Evolutionary conservation across 2,888 invertebrate species (phyloP).

Genomic region (Acleris sparsana): DNA sequence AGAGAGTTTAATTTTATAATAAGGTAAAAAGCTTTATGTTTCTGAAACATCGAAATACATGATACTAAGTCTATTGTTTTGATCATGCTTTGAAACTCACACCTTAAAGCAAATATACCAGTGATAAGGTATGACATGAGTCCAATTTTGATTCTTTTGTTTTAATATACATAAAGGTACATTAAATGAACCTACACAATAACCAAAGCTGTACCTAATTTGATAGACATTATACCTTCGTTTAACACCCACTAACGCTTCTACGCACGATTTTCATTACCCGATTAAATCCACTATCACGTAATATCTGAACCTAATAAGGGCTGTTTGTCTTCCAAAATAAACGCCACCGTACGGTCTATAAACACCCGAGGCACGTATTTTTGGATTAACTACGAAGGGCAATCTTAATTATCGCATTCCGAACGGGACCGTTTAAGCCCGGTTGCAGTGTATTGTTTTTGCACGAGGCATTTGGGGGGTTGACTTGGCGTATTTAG

Average conservation of each 20-base stretch:
- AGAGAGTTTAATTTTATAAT: too few relatives aligned
- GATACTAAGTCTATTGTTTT: too few relatives aligned
- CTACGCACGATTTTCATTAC: conserved; percentile 27
- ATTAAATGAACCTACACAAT: too few relatives aligned
- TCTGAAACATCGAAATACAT: too few relatives aligned
- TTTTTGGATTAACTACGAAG: conserved; percentile 76
- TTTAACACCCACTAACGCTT: conserved; percentile 13
- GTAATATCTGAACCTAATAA: conserved; percentile 36
- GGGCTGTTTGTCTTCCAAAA: conserved; percentile 57
- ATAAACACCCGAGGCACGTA: conserved; percentile 80
- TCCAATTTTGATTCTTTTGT: conserved; percentile 9
- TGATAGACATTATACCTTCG: conserved; percentile 1
- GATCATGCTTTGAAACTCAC: too few relatives aligned
- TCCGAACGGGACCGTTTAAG: conserved; percentile 68
- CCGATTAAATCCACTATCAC: conserved; percentile 32
- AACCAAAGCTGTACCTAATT: neutral
- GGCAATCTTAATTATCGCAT: conserved; percentile 79
- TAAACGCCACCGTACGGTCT: conserved; percentile 64
- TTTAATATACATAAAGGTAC: too few relatives aligned
- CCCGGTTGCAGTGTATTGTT: conserved; percentile 73
- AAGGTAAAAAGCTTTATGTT: too few relatives aligned
- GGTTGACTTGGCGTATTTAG: conserved; percentile 52
- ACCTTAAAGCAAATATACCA: too few relatives aligned
- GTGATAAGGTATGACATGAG: too few relatives aligned
- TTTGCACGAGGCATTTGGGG: conserved; percentile 69